Conservation (phyloP, 2,888 invertebrate species). For the Mythimna ferrago region DNA sequence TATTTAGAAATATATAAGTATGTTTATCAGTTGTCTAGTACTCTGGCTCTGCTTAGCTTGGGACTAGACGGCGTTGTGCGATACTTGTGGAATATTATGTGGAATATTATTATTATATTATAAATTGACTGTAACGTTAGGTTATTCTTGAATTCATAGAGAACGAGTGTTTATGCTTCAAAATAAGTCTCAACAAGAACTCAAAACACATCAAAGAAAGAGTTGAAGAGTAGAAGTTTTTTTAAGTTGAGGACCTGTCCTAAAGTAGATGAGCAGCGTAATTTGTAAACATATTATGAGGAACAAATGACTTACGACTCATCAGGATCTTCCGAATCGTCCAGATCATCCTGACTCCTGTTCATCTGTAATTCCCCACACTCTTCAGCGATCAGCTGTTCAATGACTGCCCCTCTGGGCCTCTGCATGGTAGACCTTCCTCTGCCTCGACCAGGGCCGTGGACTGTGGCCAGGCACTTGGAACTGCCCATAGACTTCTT, state of each 20-base stretch:
- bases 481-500: slow-evolving; percentile 76
- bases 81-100: too few relatives aligned
- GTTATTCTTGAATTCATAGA: too few relatives aligned
- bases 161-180: not conserved
- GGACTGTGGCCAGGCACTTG: slow-evolving; percentile 86
- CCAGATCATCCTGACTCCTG: slow-evolving; percentile 89
- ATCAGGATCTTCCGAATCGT: slow-evolving; percentile 92
- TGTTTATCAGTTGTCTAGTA: too few relatives aligned
- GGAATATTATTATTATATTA: too few relatives aligned
- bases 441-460: slow-evolving; percentile 79
- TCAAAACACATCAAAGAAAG: too few relatives aligned
- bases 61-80: too few relatives aligned
- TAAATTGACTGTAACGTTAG: not conserved
- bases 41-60: too few relatives aligned
- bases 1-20: too few relatives aligned
- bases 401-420: slow-evolving; percentile 83
- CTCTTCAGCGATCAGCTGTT: slow-evolving; percentile 87
- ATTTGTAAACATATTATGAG: not conserved
- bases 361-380: slow-evolving; percentile 84
- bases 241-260: too few relatives aligned
- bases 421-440: slow-evolving; percentile 79
- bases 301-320: slow-evolving; percentile 78
- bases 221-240: too few relatives aligned
- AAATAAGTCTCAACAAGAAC: not conserved
- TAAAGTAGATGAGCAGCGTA: not conserved